Conservation (phyloP, 64 coral and sea anemone species). For the Trachythela sp. region DNA sequence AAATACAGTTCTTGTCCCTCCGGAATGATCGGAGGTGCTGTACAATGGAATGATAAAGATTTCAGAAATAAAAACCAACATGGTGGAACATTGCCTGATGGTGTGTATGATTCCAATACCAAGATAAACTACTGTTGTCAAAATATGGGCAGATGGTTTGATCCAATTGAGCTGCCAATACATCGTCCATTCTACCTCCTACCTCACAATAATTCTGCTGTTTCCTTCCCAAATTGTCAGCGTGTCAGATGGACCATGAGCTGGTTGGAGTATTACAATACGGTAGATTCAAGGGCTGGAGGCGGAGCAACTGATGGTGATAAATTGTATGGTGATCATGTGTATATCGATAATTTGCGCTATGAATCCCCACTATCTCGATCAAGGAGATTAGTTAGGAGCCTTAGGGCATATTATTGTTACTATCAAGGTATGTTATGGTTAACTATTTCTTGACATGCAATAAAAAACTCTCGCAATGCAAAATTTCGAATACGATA, state of each 20-base stretch:
- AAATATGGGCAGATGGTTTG: not conserved
- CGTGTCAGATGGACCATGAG: not conserved
- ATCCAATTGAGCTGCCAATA: not conserved
- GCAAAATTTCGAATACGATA: too few species aligned
- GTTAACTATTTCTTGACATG: too few species aligned
- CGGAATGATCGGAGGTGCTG: not conserved
- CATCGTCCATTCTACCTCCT: constrained; percentile 10
- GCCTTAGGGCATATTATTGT: not conserved
- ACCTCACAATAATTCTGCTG: not conserved
- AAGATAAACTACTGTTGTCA: constrained; percentile 9
- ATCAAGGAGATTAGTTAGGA: too few species aligned
- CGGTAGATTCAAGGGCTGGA: not conserved
- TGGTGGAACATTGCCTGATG: not conserved
- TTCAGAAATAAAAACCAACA: not conserved
- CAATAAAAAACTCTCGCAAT: too few species aligned
- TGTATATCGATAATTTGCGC: not conserved
- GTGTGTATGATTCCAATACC: not conserved
- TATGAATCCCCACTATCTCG: too few species aligned
- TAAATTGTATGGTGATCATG: not conserved
- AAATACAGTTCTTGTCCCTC: not conserved
- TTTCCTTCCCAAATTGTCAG: not conserved
- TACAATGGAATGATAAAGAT: constrained; percentile 16
- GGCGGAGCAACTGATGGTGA: too few species aligned
- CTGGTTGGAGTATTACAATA: not conserved
- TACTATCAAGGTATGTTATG: not conserved